Percentiles rank a stretch among this genome's conserved stretches.
Conservation (phyloP, 2,888 invertebrate genomes). For the Caenorhabditis zanzibari region DNA sequence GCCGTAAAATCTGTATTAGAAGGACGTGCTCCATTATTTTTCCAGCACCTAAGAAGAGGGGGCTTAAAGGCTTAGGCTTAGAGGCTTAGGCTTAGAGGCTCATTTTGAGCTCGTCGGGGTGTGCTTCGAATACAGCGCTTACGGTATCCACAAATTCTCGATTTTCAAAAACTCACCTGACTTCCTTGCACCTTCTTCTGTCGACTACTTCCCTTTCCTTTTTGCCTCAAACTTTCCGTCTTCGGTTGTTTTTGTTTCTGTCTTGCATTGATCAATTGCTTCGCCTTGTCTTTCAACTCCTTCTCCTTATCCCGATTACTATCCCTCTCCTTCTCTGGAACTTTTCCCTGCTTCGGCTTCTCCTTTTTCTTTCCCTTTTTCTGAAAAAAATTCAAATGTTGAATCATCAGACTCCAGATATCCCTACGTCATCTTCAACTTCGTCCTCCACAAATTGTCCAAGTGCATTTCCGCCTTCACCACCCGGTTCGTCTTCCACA, state of each 20-base stretch:
- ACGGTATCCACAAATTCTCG: too few relatives aligned
- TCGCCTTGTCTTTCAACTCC: neutral
- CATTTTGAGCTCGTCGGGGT: too few relatives aligned
- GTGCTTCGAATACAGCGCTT: neutral
- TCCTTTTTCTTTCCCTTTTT: constrained; percentile 6
- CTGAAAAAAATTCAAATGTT: neutral
- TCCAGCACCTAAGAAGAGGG: too few relatives aligned
- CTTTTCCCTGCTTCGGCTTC: neutral
- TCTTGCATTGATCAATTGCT: neutral
- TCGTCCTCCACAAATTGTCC: constrained; percentile 30
- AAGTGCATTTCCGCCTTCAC: constrained; percentile 14
- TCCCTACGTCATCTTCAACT: constrained; percentile 10
- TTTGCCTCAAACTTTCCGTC: constrained; percentile 10
- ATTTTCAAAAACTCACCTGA: neutral
- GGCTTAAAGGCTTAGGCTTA: too few relatives aligned
- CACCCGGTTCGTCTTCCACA: constrained; percentile 14
- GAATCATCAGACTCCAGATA: neutral
- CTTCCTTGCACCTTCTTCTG: constrained; percentile 26
- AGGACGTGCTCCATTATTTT: too few relatives aligned
- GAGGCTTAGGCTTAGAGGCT: too few relatives aligned
- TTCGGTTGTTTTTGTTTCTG: constrained; percentile 8
- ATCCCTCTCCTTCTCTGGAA: constrained; percentile 19
- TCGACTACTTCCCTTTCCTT: neutral
- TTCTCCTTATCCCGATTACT: constrained; percentile 19
- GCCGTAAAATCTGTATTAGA: too few relatives aligned